Percentiles rank a stretch among this genome's conserved stretches.
Evolutionary conservation across 1,140 invertebrate species (phyloP).

Genomic region (Lutraria rhynchaena): DNA sequence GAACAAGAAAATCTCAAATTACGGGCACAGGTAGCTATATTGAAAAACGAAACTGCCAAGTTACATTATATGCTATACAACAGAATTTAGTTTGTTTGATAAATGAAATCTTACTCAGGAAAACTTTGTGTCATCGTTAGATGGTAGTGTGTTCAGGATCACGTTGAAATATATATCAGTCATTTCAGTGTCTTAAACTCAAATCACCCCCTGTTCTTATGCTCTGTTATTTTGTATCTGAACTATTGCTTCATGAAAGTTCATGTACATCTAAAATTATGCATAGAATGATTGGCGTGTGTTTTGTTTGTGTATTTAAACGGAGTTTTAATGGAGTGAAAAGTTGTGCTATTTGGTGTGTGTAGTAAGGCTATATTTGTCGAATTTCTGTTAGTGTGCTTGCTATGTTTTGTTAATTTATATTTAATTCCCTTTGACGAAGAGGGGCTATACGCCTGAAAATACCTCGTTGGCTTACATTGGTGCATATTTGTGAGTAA

Average conservation of each 20-base stretch:
- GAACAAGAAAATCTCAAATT: conserved; percentile 91
- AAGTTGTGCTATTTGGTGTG: too few species aligned
- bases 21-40: conserved; percentile 85
- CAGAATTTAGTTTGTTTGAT: conserved; percentile 59
- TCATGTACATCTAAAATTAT: too few species aligned
- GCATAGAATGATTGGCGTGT: too few species aligned
- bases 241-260: too few species aligned
- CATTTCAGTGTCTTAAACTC: too few species aligned
- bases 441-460: conserved; percentile 29
- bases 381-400: neutral
- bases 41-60: conserved; percentile 85
- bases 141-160: conserved; percentile 10
- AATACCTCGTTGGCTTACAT: conserved; percentile 30
- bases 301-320: too few species aligned
- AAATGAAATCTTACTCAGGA: neutral
- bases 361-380: too few species aligned
- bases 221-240: too few species aligned
- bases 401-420: neutral
- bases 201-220: too few species aligned
- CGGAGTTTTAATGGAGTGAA: too few species aligned
- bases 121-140: neutral
- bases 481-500: conserved; percentile 22
- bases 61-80: conserved; percentile 80
- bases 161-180: too few species aligned
- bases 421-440: conserved; percentile 1